Percentiles rank a stretch among this genome's conserved stretches.
Evolutionary conservation across 2,888 invertebrate species (phyloP).

Genomic region (Caprella mutica): DNA sequence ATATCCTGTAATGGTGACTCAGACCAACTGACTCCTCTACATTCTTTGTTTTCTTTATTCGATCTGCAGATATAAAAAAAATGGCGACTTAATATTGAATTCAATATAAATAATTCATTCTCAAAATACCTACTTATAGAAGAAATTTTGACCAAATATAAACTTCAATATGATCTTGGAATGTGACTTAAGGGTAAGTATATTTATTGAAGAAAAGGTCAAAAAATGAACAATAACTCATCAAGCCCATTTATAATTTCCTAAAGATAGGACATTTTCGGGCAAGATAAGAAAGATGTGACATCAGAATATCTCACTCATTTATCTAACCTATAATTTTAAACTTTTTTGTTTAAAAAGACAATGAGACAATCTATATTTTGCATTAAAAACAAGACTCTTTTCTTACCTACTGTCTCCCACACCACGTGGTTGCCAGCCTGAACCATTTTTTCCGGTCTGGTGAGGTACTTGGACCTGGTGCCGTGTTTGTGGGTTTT

Average conservation of each 20-base stretch:
- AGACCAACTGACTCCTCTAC: slow-evolving; percentile 34
- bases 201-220: no score
- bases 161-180: no score
- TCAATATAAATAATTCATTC: neutral
- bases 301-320: no score
- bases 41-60: slow-evolving; percentile 12
- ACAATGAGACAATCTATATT: neutral
- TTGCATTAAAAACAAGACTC: neutral
- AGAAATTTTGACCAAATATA: no score
- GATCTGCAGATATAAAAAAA: slow-evolving; percentile 19
- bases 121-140: neutral
- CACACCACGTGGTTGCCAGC: slow-evolving; percentile 39
- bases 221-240: neutral
- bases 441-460: slow-evolving; percentile 37
- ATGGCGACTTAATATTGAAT: neutral
- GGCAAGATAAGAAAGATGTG: no score
- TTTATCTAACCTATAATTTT: no score
- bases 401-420: slow-evolving; percentile 33
- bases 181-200: no score
- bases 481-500: slow-evolving; percentile 34
- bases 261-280: no score
- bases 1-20: slow-evolving; percentile 38
- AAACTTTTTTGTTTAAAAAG: neutral
- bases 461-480: slow-evolving; percentile 45
- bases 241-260: neutral